These are phyloP conservation scores for Euschistus heros DNA, from an alignment of 1,140 invertebrate genomes.

Conservation along the genomic window DNA sequence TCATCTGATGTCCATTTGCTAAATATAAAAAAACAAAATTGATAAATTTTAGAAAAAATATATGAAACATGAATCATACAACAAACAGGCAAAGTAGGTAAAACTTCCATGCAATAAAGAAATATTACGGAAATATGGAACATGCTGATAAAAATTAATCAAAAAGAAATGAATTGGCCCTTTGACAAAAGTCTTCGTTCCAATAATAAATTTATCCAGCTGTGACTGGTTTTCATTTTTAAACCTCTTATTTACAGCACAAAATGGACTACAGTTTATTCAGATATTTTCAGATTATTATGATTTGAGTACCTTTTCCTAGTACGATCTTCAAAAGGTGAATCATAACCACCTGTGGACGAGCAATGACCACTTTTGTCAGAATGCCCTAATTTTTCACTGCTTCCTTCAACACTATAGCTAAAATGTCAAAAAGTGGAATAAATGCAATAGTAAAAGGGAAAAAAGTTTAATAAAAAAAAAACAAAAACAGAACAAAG, in stretches of 20 bases:
- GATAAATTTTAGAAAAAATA: neutral
- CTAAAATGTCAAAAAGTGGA: conserved; percentile 23
- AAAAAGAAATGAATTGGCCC: conserved; percentile 4
- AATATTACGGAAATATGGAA: neutral
- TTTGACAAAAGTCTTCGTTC: conserved; percentile 12
- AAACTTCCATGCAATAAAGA: too few relatives aligned
- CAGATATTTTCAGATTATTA: too few relatives aligned
- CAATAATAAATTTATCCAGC: neutral
- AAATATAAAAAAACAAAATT: neutral
- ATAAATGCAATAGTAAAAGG: conserved; percentile 11
- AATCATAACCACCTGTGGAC: conserved; percentile 67
- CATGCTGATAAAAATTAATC: neutral
- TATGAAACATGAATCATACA: neutral
- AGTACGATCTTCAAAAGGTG: conserved; percentile 51
- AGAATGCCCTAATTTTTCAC: conserved; percentile 39
- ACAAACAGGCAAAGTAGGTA: neutral
- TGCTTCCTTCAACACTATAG: conserved; percentile 32
- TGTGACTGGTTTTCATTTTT: too few relatives aligned
- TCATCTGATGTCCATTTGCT: conserved; percentile 50
- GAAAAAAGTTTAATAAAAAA: neutral
- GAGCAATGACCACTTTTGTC: conserved; percentile 59
- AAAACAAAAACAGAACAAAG: neutral
- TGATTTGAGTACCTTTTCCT: conserved; percentile 22
- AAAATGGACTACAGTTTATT: too few relatives aligned
- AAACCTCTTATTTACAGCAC: too few relatives aligned